Evolutionary conservation across 2,113 vertebrate species (phyloP).

Genomic region (Salvelinus alpinus): DNA sequence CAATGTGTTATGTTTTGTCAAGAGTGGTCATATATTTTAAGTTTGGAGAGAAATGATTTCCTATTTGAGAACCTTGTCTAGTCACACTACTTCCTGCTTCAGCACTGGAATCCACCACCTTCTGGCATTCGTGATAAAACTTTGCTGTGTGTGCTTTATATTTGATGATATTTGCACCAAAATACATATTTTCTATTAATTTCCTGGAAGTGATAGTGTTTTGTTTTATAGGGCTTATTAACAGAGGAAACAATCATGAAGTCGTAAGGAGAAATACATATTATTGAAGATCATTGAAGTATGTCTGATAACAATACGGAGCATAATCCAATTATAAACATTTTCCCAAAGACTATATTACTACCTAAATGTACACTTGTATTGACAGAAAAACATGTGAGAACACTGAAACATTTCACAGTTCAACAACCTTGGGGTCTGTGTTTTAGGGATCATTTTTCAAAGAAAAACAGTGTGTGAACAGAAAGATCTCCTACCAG

Average conservation of each 20-base stretch:
- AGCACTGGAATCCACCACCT: background rate
- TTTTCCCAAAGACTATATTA: background rate
- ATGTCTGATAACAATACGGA: background rate
- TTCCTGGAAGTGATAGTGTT: background rate
- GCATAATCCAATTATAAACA: no score
- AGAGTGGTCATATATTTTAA: background rate
- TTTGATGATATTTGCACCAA: background rate
- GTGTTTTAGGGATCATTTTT: background rate
- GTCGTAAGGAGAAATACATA: background rate
- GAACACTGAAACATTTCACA: background rate
- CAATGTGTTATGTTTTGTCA: background rate
- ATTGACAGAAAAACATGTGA: background rate
- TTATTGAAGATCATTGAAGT: background rate
- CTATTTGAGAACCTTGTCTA: background rate
- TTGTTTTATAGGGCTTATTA: background rate
- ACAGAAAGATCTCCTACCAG: background rate
- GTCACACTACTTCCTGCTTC: background rate
- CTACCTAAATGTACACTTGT: background rate
- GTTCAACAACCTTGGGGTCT: background rate
- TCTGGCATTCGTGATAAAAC: background rate
- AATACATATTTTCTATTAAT: background rate
- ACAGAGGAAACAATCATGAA: background rate
- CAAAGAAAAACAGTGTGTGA: background rate
- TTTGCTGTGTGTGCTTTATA: background rate
- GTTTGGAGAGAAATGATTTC: background rate